These are phyloP conservation scores for Dasypus novemcinctus DNA, from an alignment of 2,113 vertebrate species.

Conservation along the genomic window DNA sequence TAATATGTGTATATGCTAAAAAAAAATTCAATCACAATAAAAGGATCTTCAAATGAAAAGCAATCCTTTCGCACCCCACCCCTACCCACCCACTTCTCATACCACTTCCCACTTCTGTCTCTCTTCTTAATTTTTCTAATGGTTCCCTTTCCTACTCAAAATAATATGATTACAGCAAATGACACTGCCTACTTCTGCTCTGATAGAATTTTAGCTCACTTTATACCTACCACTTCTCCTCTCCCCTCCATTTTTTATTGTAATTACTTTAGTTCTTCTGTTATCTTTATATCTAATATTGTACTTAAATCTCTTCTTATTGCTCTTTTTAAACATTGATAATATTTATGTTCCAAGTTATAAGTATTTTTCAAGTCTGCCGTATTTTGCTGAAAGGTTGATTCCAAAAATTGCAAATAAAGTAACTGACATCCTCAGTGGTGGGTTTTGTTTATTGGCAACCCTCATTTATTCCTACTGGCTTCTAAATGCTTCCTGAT, in stretches of 20 bases:
- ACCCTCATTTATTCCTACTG: not conserved
- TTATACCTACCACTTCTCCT: too few relatives aligned
- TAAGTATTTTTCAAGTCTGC: not conserved
- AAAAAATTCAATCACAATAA: not conserved
- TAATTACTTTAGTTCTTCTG: not conserved
- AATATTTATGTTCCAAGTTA: not conserved
- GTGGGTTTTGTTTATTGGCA: not conserved
- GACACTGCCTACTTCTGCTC: not conserved
- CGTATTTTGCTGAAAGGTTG: not conserved
- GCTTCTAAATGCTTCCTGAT: not conserved
- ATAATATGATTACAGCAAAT: not conserved
- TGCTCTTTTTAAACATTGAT: not conserved
- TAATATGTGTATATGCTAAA: not conserved
- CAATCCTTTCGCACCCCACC: not conserved
- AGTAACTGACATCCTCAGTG: not conserved
- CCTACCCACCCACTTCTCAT: not conserved
- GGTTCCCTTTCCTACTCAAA: constrained; percentile 18
- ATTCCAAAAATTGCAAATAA: not conserved
- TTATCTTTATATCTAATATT: not conserved
- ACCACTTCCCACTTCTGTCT: constrained; percentile 61
- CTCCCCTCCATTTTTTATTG: not conserved
- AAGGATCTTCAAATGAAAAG: constrained; percentile 47
- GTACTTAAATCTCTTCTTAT: not conserved
- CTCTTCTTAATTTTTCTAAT: constrained; percentile 41
- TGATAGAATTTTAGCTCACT: not conserved